A percentile compares a stretch with the other conserved stretches of the same genome.
Conservation (phyloP, 2,113 vertebrate genomes). For the Oenanthe melanoleuca region DNA sequence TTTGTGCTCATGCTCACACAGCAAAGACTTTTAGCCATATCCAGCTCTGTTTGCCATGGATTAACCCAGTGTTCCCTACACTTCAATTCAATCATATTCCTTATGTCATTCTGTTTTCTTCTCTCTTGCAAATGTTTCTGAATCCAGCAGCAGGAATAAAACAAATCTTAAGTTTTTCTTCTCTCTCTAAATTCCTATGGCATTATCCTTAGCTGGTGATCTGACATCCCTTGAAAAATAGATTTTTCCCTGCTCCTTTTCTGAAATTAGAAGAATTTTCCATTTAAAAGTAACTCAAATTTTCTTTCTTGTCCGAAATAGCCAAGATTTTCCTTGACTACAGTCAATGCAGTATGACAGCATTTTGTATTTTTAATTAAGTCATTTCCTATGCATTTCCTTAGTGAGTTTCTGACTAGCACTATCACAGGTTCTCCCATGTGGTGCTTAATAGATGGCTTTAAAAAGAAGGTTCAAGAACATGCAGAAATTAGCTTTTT, state of each 20-base stretch:
- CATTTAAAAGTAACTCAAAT: background rate
- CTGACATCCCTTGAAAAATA: background rate
- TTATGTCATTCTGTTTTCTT: background rate
- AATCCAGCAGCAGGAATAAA: background rate
- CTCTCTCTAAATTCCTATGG: background rate
- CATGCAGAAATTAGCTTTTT: conserved; percentile 8
- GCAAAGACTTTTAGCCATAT: background rate
- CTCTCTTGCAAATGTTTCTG: background rate
- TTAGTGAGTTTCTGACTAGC: background rate
- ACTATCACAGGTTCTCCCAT: background rate
- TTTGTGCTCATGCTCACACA: background rate
- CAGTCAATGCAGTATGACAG: background rate
- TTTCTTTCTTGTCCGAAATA: background rate
- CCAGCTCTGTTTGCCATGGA: background rate
- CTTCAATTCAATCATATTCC: background rate
- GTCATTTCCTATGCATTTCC: conserved; percentile 44
- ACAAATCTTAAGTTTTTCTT: background rate
- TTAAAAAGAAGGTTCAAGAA: conserved; percentile 18
- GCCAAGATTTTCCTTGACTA: background rate
- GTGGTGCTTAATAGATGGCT: background rate
- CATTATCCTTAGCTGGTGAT: background rate
- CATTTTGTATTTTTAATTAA: conserved; percentile 12
- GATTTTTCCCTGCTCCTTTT: background rate
- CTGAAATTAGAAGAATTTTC: background rate
- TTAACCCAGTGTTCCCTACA: background rate